These are phyloP conservation scores for Venusia cambrica DNA, from an alignment of 2,888 invertebrate species.

Conservation along the genomic window DNA sequence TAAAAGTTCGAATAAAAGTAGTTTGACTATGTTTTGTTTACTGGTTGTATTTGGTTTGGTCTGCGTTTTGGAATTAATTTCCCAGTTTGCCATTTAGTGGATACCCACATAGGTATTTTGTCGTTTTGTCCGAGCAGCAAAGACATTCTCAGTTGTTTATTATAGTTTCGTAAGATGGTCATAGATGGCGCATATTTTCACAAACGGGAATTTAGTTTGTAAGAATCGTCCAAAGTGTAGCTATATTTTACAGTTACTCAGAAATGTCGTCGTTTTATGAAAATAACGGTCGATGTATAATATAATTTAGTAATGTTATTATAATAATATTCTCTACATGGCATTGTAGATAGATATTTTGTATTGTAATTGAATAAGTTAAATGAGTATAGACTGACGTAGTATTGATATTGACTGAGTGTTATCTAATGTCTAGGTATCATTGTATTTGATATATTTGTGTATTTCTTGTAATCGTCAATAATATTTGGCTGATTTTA, in stretches of 20 bases:
- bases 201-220: slow-evolving; percentile 10
- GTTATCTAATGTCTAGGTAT: slow-evolving; percentile 13
- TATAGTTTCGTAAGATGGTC: slow-evolving; percentile 12
- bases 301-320: slow-evolving; percentile 14
- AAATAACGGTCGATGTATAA: no score
- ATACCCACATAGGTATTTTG: not conserved
- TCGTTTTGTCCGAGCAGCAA: not conserved
- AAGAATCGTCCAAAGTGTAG: no score
- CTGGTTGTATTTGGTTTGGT: no score
- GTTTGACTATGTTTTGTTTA: no score
- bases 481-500: slow-evolving; percentile 15
- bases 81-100: no score
- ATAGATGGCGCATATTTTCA: slow-evolving; percentile 20
- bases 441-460: slow-evolving; percentile 21
- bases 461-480: slow-evolving; percentile 19
- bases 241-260: no score
- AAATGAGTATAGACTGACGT: slow-evolving; percentile 33
- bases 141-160: slow-evolving; percentile 8
- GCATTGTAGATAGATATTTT: slow-evolving; percentile 24
- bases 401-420: slow-evolving; percentile 31
- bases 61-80: no score
- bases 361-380: slow-evolving; percentile 27
- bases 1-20: no score
- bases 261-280: no score
- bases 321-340: slow-evolving; percentile 17